Base-by-base conservation (phyloP, 2,888 invertebrate genomes). In the Orchesellides sinensis region DNA sequence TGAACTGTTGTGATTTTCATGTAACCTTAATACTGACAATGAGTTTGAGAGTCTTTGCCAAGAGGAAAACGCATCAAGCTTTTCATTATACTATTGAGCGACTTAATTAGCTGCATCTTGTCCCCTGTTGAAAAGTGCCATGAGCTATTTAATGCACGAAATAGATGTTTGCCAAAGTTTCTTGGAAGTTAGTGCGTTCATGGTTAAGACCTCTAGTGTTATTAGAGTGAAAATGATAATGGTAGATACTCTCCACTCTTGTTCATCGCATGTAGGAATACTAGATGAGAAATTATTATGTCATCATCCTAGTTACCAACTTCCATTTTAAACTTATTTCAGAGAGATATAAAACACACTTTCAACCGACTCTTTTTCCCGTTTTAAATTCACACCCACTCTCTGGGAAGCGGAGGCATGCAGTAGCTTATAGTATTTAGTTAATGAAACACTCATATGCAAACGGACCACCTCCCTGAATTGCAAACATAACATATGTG, bases 101-200 rank as follows among this genome's bases (percentile, higher is more conserved):
- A 12, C 12, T 14, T n/a, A 25, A 0, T 40, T 40, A n/a, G 17
- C 49, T 52, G 52, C 10, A 10, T 4, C 8, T 14, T 4, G n/a
- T 3, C 25, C 17, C 10, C 27, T 59, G 59, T 3, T 6, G 52
- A 49, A 5, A 19, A 12, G 5, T 21, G 21, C 2, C 5, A 52
- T 56, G 27, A 14, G 5, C 27, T 6, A 27, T 10, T 5, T 8
- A n/a, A n/a, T n/a, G n/a, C n/a, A 61, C 5, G 47, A 68, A 27
- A 52, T 8, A 17, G 32, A 32, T 73, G 73, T 73, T 73, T 74
- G 73, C 49, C 73, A 63, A 74, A 74, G 63, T 74, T 74, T 74
- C 63, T 35, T 17, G n/a, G n/a, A 74, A 52, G n/a, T 35, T 74
- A 63, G 21, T 69, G 29, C n/a, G n/a, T 17, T 49, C 54, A 40